These are phyloP conservation scores for Antitype chi DNA, from an alignment of 2,888 invertebrate genomes.

Conservation along the genomic window DNA sequence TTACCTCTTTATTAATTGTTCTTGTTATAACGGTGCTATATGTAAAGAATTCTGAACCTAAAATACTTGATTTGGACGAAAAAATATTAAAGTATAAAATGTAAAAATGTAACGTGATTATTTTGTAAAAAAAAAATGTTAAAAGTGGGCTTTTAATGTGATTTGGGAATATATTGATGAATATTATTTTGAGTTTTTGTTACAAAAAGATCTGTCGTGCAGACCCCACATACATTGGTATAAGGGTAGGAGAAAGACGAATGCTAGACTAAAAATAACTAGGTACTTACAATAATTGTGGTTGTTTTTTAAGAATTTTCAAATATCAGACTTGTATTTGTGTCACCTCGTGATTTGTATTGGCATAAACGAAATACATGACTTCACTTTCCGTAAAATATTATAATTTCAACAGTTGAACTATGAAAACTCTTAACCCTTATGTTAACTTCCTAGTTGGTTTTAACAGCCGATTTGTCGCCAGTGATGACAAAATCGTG, in stretches of 20 bases:
- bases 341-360: neutral
- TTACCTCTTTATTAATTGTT: slow-evolving; percentile 16
- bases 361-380: neutral
- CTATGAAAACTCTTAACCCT: neutral
- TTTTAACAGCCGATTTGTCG: neutral
- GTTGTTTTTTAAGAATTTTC: neutral
- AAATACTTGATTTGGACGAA: neutral
- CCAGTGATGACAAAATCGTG: neutral
- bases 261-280: neutral
- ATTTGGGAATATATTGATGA: neutral
- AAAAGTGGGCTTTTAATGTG: neutral
- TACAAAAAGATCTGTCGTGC: neutral
- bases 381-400: neutral
- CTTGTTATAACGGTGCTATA: slow-evolving; percentile 4
- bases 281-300: neutral
- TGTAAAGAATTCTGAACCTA: neutral
- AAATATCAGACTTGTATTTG: neutral
- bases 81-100: slow-evolving; percentile 6
- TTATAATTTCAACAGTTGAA: neutral
- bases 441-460: neutral
- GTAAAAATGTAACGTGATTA: neutral
- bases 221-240: neutral
- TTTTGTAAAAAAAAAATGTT: neutral
- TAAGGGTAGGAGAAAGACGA: neutral
- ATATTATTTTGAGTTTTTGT: neutral